Evolutionary conservation across 2,113 vertebrate genomes (phyloP).

Genomic region (Prionailurus viverrinus): DNA sequence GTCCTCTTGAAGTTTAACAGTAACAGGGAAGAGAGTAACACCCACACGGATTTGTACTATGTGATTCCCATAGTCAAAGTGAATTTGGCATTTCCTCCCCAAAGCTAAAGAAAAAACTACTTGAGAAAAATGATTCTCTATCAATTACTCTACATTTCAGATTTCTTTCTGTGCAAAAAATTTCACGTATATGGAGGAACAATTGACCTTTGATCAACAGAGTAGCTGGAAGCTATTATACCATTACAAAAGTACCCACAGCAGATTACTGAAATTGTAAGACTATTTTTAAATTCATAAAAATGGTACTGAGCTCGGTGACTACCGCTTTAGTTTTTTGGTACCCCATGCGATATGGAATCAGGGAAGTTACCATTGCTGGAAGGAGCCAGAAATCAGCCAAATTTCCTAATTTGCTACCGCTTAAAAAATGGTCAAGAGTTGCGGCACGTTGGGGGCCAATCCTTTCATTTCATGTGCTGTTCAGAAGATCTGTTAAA

Average conservation of each 20-base stretch:
- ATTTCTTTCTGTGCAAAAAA: slow-evolving; percentile 58
- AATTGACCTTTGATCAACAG: slow-evolving; percentile 50
- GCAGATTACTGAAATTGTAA: slow-evolving; percentile 45
- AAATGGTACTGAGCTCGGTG: slow-evolving; percentile 47
- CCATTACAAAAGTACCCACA: slow-evolving; percentile 71
- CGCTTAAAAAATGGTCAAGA: slow-evolving; percentile 82
- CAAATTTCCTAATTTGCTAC: slow-evolving; percentile 69
- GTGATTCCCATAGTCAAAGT: neutral
- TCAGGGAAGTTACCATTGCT: slow-evolving; percentile 60
- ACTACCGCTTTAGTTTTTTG: slow-evolving; percentile 69
- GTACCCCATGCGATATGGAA: slow-evolving; percentile 66
- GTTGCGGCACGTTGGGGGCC: slow-evolving; percentile 78
- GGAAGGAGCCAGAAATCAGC: neutral
- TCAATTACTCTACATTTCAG: slow-evolving; percentile 42
- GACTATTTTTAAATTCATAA: slow-evolving; percentile 69
- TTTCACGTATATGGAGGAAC: slow-evolving; percentile 40
- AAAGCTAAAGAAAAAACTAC: slow-evolving; percentile 26
- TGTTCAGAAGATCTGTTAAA: slow-evolving; percentile 79
- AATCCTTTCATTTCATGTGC: slow-evolving; percentile 86
- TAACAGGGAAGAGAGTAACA: no score
- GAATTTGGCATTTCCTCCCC: slow-evolving; percentile 71
- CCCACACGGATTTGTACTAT: accelerated
- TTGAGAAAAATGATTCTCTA: slow-evolving; percentile 43
- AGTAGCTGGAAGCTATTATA: slow-evolving; percentile 68
- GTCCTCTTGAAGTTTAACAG: neutral